Conservation (phyloP, 2,113 vertebrate genomes). For the Arvicanthis niloticus region DNA sequence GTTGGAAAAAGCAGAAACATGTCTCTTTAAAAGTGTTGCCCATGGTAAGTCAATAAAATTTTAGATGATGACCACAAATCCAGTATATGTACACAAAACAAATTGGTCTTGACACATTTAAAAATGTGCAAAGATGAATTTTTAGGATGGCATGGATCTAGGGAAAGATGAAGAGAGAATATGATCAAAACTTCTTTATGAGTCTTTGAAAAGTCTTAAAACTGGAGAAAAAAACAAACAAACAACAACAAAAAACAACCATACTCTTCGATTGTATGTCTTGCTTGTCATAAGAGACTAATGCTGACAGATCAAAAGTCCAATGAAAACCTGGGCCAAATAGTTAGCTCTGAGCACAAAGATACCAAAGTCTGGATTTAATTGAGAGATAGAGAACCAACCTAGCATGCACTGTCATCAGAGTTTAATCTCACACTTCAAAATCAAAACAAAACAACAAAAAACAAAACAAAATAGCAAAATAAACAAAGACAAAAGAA, state of each 20-base stretch:
- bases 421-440: neutral
- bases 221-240: neutral
- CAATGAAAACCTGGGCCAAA: neutral
- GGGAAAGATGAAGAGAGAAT: neutral
- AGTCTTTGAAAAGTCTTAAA: neutral
- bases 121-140: neutral
- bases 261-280: neutral
- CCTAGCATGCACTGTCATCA: too few species aligned
- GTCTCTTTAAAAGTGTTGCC: neutral
- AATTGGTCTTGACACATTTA: neutral
- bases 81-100: neutral
- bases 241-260: neutral
- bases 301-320: neutral
- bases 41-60: neutral
- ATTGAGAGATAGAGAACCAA: neutral
- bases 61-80: neutral
- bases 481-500: neutral
- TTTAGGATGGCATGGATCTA: neutral
- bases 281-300: neutral
- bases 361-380: neutral
- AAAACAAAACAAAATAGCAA: neutral
- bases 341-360: too few species aligned
- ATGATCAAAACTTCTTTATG: neutral
- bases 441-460: neutral
- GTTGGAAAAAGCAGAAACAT: neutral